Evolutionary conservation across 1,140 invertebrate genomes (phyloP), one percentile per base, ranked within the genome.

Genomic region (Colletes latitarsis): DNA sequence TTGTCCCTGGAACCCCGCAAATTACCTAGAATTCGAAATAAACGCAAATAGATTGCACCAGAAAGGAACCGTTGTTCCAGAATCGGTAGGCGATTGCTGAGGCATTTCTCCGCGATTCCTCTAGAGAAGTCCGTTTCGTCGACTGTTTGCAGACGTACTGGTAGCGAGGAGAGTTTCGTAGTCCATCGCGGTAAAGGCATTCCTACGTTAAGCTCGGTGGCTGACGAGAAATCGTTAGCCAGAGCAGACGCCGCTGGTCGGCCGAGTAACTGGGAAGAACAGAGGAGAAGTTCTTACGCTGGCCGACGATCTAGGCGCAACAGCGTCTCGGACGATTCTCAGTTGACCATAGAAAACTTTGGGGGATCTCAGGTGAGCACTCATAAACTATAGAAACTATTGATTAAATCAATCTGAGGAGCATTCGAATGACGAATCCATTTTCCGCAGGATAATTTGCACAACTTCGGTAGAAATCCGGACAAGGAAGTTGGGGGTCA

Each of bases 341-440:
- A 98, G 92, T 92, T 98, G 80, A 98, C 97, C 0, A 96, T 98
- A 46, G 97, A 98, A 94, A 98, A 98, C 92, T 98, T 98, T 93
- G 97, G 97, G 46, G 97, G 97, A 66, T 97, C 96, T 86, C 96
- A 97, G 94, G 97, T 93, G 86, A 21, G 58, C 21, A 6, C 30
- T 30, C 30, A 30, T 30, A 30, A 30, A 30, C 3, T 15, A n/a
- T 49, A 9, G 6, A 46, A 19, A 12, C 30, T 6, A 9, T 17
- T 43, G 3, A 4, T 39, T 75, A 63, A 46, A 19, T 19, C 66
- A 73, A 81, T 5, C 52, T 41, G 55, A 76, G 79, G 73, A 82
- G 67, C 76, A 41, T 76, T 76, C 82, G 41, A 80, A 43, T 78
- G 43, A 83, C 46, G 66, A 75, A 46, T 53, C 60, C 62, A 70